These are phyloP conservation scores for Glyphotaelius pellucidus DNA, from an alignment of 2,888 invertebrate genomes.

Conservation along the genomic window DNA sequence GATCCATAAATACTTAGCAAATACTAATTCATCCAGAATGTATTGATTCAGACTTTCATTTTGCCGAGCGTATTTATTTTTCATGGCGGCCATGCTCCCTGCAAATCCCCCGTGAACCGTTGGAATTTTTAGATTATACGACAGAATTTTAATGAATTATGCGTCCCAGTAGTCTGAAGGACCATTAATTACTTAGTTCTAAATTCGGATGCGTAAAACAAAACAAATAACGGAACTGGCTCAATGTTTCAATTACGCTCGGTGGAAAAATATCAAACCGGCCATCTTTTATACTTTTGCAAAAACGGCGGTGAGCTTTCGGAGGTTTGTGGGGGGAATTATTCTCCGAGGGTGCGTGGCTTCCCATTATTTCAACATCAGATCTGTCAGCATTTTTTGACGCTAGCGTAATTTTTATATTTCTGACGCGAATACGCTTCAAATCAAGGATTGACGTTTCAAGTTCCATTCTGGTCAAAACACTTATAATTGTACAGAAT, in stretches of 20 bases:
- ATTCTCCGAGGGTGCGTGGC: background rate
- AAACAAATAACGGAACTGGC: constrained; percentile 32
- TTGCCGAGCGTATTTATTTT: constrained; percentile 19
- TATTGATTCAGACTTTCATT: constrained; percentile 38
- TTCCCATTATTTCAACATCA: background rate
- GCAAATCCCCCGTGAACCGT: constrained; percentile 49
- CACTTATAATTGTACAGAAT: too few relatives aligned
- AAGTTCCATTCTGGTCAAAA: background rate
- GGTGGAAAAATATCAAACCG: background rate
- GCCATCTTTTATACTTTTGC: background rate
- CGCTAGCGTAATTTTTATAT: background rate
- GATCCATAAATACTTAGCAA: constrained; percentile 42
- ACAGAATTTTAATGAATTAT: constrained; percentile 59
- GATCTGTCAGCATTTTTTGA: background rate
- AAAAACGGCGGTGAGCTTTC: background rate
- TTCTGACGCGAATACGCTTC: background rate
- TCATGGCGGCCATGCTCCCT: background rate
- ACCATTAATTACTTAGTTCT: constrained; percentile 52
- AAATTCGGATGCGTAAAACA: constrained; percentile 26
- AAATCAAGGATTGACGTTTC: background rate
- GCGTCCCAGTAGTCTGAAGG: constrained; percentile 40
- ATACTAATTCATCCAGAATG: constrained; percentile 27
- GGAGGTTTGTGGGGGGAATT: background rate
- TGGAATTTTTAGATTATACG: constrained; percentile 41
- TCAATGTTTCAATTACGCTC: constrained; percentile 16